These are phyloP conservation scores for Allacma fusca DNA, from an alignment of 2,888 invertebrate species.

Conservation along the genomic window DNA sequence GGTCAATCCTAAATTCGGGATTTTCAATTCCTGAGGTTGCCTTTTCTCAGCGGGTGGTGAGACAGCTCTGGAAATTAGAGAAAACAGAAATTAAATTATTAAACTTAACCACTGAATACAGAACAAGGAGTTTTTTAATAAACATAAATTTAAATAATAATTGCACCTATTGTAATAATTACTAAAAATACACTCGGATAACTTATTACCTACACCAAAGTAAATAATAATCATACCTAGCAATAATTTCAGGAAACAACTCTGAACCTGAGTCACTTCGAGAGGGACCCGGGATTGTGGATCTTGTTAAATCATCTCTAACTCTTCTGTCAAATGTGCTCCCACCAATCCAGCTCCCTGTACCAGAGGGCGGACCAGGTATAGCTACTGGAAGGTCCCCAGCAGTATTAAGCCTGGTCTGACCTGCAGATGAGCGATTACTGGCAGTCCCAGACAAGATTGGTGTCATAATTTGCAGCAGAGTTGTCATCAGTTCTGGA, in stretches of 20 bases:
- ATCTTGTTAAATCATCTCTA: background rate
- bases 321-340: background rate
- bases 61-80: constrained; percentile 23
- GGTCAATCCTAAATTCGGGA: background rate
- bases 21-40: background rate
- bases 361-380: background rate
- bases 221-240: background rate
- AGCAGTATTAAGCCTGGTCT: too few relatives aligned
- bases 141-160: background rate
- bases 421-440: too few relatives aligned
- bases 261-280: background rate
- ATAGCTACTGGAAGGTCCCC: background rate
- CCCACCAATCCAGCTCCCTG: background rate
- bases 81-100: too few relatives aligned
- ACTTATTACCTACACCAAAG: too few relatives aligned
- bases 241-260: background rate
- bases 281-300: background rate
- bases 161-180: background rate
- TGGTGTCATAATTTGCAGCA: constrained; percentile 47
- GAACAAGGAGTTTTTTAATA: background rate
- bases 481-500: constrained; percentile 43
- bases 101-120: too few relatives aligned
- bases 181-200: background rate
- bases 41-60: constrained; percentile 23
- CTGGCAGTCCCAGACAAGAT: background rate